phyloP scores from a whole-genome alignment of 2,888 invertebrate species.

The Caenorhabditis sp. region DNA sequence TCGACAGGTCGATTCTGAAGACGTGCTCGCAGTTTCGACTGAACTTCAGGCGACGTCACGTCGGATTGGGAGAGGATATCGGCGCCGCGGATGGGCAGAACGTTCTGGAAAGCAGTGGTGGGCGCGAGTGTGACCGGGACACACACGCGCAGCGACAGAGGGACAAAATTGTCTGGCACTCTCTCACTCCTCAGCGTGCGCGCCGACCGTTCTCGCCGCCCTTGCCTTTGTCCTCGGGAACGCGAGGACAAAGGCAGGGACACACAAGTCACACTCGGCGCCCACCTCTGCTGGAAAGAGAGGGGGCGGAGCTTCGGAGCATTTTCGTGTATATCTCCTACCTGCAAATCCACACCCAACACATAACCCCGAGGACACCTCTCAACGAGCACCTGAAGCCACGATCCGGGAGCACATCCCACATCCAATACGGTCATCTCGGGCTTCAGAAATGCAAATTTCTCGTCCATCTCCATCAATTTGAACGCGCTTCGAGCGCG shows the following conservation, averaged over 20 bases:
- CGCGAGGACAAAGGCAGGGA: no score
- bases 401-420: constrained; percentile 82
- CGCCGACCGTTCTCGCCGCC: no score
- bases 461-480: constrained; percentile 81
- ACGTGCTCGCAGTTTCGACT: constrained; percentile 67
- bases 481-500: constrained; percentile 83
- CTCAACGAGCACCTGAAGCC: constrained; percentile 81
- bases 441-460: constrained; percentile 73
- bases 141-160: no score
- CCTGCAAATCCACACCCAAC: constrained; percentile 80
- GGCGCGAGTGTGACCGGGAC: no score
- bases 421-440: constrained; percentile 76
- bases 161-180: no score
- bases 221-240: no score
- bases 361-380: constrained; percentile 72
- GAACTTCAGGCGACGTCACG: constrained; percentile 70
- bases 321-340: constrained; percentile 17
- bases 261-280: no score
- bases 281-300: no score
- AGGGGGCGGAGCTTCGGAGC: not conserved
- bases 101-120: constrained; percentile 76
- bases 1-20: constrained; percentile 75
- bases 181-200: no score
- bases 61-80: constrained; percentile 78
- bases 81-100: constrained; percentile 78